Conservation (phyloP, 2,113 vertebrate species). For the Calyptomena viridis region DNA sequence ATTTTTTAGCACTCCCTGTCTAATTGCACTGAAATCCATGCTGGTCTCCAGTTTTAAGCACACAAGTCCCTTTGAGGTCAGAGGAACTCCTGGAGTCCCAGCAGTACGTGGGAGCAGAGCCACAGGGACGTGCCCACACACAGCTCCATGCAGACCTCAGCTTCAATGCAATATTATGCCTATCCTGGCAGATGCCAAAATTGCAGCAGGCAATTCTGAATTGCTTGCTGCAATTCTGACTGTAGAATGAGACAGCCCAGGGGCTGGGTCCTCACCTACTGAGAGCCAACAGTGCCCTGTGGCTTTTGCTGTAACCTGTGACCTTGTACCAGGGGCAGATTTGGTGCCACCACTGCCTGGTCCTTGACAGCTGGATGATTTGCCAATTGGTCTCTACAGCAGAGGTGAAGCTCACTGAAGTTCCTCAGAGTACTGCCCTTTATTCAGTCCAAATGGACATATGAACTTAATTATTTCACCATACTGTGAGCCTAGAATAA, state of each 20-base stretch:
- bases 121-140: fast-evolving
- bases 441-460: not conserved
- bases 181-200: not conserved
- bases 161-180: not conserved
- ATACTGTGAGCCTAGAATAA: not conserved
- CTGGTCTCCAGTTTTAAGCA: not conserved
- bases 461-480: constrained; percentile 16
- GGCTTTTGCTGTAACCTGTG: not conserved
- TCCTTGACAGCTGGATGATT: not conserved
- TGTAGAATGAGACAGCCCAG: not conserved
- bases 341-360: not conserved
- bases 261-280: not conserved
- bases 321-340: not conserved
- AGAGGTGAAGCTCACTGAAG: not conserved
- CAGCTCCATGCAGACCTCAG: fast-evolving
- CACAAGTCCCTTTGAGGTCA: not conserved
- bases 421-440: not conserved
- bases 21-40: not conserved
- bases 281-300: not conserved
- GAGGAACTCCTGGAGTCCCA: not conserved
- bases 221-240: not conserved
- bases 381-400: not conserved
- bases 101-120: not conserved
- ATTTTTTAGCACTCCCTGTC: not conserved
- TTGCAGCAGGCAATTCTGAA: not conserved